Conservation (phyloP, 1,140 invertebrate species). For the Neodiprion fabricii region DNA sequence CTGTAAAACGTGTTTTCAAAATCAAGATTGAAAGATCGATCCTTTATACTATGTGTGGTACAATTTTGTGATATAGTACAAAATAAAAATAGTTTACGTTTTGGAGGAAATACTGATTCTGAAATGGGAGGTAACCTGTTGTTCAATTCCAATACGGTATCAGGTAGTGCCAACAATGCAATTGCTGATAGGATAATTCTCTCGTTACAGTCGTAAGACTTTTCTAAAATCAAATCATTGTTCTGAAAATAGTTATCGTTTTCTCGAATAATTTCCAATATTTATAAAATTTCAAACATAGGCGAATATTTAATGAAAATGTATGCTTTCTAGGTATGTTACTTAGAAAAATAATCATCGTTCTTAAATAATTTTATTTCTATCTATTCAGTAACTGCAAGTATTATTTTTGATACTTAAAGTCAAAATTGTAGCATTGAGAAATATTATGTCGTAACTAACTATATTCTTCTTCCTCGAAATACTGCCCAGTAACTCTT, state of each 20-base stretch:
- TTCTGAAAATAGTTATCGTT: neutral
- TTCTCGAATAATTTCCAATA: too few relatives aligned
- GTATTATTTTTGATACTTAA: conserved; percentile 2
- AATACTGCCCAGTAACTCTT: conserved; percentile 47
- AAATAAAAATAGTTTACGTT: conserved; percentile 39
- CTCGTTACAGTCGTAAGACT: conserved; percentile 48
- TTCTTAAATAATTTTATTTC: too few relatives aligned
- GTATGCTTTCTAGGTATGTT: too few relatives aligned
- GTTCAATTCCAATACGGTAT: conserved; percentile 46
- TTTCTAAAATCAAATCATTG: conserved; percentile 38
- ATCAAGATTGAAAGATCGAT: neutral
- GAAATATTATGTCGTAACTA: conserved; percentile 19
- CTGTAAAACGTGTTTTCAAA: conserved; percentile 26
- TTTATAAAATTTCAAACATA: too few relatives aligned
- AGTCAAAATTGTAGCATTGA: neutral
- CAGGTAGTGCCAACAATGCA: conserved; percentile 51
- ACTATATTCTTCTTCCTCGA: conserved; percentile 51
- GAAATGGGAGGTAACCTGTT: conserved; percentile 40
- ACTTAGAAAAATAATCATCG: too few relatives aligned
- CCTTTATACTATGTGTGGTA: neutral
- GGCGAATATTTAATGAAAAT: too few relatives aligned
- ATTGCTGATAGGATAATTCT: conserved; percentile 53
- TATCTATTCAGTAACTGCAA: too few relatives aligned
- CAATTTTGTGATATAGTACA: neutral
- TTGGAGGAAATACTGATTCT: conserved; percentile 31